Evolutionary conservation across 2,113 vertebrate genomes (phyloP).

Genomic region (Daphoenositta chrysoptera): DNA sequence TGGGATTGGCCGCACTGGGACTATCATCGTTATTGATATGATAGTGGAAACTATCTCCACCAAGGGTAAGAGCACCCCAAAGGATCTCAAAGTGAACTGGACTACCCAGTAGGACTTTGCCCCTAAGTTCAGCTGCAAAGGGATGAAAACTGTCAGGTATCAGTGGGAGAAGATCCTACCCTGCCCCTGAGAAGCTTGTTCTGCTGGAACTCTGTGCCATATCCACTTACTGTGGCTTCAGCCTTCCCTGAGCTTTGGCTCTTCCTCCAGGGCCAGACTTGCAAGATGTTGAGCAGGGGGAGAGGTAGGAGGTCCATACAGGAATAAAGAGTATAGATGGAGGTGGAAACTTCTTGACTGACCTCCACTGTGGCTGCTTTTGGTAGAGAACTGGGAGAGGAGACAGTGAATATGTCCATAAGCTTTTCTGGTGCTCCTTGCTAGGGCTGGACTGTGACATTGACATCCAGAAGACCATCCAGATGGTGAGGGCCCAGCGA

Average conservation of each 20-base stretch:
- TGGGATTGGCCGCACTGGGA: constrained; percentile 95
- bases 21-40: constrained; percentile 95
- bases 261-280: neutral
- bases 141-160: neutral
- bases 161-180: neutral
- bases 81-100: neutral
- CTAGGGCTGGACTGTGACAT: constrained; percentile 92
- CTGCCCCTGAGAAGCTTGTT: neutral
- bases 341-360: neutral
- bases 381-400: neutral
- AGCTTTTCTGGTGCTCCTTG: neutral
- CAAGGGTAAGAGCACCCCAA: constrained; percentile 76
- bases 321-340: neutral
- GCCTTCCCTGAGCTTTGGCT: neutral
- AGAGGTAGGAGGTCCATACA: neutral
- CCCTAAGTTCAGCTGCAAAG: neutral
- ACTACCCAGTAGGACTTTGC: neutral
- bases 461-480: constrained; percentile 93
- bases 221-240: neutral
- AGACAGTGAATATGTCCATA: neutral
- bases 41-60: constrained; percentile 85
- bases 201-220: neutral
- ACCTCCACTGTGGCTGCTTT: neutral
- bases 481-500: constrained; percentile 93
- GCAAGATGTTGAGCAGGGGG: neutral